These are phyloP conservation scores for Cheilosia variabilis DNA, from an alignment of 2,888 invertebrate genomes.

Conservation along the genomic window DNA sequence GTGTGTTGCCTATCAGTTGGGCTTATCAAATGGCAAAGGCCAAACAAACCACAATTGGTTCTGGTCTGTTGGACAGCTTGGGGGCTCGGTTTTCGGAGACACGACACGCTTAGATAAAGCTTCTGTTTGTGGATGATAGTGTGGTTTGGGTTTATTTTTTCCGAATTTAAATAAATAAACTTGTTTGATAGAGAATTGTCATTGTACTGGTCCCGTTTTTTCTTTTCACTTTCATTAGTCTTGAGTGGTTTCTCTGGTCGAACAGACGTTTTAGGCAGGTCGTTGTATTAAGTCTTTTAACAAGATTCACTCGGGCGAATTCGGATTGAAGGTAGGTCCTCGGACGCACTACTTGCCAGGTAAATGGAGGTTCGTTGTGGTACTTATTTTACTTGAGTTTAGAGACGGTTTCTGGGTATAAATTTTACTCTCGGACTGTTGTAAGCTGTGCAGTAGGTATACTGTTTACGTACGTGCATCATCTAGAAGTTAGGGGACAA, in stretches of 20 bases:
- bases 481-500: too few relatives aligned
- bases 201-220: constrained; percentile 1
- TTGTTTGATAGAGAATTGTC: constrained; percentile 25
- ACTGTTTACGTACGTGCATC: too few relatives aligned
- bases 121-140: constrained; percentile 16
- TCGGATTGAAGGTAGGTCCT: constrained; percentile 8
- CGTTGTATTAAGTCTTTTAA: not conserved
- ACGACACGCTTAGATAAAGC: constrained; percentile 34
- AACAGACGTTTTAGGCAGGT: constrained; percentile 13
- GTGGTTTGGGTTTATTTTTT: constrained; percentile 3
- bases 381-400: too few relatives aligned
- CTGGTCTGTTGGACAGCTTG: not conserved
- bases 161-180: constrained; percentile 15
- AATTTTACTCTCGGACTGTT: too few relatives aligned
- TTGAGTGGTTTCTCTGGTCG: constrained; percentile 12
- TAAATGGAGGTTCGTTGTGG: too few relatives aligned
- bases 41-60: constrained; percentile 8
- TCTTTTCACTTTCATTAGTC: constrained; percentile 23
- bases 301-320: too few relatives aligned
- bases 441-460: too few relatives aligned
- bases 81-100: constrained; percentile 47
- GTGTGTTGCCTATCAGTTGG: not conserved
- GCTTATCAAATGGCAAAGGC: constrained; percentile 45
- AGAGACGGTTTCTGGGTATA: too few relatives aligned
- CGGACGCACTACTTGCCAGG: too few relatives aligned